Evolutionary conservation across 1,140 invertebrate species (phyloP).

Genomic region (Armadillidium nasatum): DNA sequence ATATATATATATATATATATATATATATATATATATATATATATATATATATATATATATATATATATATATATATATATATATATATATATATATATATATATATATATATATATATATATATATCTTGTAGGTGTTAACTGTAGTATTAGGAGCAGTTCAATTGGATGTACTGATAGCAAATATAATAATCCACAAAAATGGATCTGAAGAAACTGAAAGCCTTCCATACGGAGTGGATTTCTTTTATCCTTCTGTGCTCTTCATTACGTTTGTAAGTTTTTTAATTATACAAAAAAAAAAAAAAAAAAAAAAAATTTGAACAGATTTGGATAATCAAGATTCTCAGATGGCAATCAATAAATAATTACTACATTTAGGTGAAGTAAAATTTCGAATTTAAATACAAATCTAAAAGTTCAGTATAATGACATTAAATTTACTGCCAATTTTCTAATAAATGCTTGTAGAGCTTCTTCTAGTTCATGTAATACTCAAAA

Average conservation of each 20-base stretch:
- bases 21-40: neutral
- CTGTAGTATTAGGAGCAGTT: neutral
- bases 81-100: neutral
- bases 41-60: neutral
- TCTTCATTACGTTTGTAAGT: neutral
- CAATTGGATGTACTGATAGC: neutral
- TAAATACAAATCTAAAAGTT: too few species aligned
- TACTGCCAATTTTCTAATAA: too few species aligned
- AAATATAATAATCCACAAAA: neutral
- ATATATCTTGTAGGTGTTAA: neutral
- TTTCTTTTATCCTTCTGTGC: neutral
- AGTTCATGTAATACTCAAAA: constrained; percentile 44
- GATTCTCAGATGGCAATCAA: too few species aligned
- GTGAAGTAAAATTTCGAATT: too few species aligned
- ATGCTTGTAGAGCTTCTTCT: too few species aligned
- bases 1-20: constrained; percentile 4
- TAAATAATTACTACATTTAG: too few species aligned
- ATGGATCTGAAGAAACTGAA: neutral
- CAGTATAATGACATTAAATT: too few species aligned
- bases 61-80: constrained; percentile 4
- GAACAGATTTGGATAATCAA: neutral
- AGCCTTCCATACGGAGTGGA: neutral
- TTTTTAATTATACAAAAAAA: neutral
- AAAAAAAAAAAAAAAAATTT: too few species aligned
- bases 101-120: constrained; percentile 15